Evolutionary conservation across 2,113 vertebrate species (phyloP).

Genomic region (Dicentrarchus labrax): DNA sequence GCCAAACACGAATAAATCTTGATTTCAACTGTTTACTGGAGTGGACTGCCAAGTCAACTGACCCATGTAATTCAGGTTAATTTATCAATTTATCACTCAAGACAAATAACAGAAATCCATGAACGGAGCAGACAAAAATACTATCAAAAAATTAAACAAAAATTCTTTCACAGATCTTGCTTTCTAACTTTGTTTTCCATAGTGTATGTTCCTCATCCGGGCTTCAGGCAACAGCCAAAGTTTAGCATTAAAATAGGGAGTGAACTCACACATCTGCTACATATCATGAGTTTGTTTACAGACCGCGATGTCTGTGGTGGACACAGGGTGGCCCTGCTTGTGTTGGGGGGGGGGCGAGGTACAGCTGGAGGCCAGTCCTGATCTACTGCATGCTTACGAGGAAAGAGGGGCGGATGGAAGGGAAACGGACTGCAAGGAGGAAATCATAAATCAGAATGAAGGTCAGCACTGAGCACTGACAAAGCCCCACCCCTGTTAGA

Average conservation of each 20-base stretch:
- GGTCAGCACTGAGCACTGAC: conserved; percentile 51
- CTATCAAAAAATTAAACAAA: not conserved
- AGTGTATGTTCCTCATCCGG: not conserved
- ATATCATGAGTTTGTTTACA: conserved; percentile 68
- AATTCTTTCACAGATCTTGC: not conserved
- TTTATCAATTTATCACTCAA: not conserved
- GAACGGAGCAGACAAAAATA: not conserved
- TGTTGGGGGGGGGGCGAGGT: conserved; percentile 18
- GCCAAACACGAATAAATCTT: conserved; percentile 2
- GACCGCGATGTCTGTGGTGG: conserved; percentile 20
- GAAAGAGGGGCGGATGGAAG: conserved; percentile 32
- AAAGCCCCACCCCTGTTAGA: conserved; percentile 61
- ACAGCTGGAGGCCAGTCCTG: conserved; percentile 43
- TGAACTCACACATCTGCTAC: conserved; percentile 57
- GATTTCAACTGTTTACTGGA: conserved; percentile 23
- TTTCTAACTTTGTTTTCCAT: conserved; percentile 8
- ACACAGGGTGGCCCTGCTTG: conserved; percentile 50
- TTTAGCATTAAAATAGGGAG: not conserved
- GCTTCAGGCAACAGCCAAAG: conserved; percentile 20
- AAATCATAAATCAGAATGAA: conserved; percentile 74
- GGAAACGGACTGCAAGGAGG: conserved; percentile 42
- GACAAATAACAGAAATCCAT: not conserved
- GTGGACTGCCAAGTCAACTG: not conserved
- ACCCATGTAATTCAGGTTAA: not conserved
- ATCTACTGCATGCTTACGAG: conserved; percentile 41